Evolutionary conservation across 1,140 invertebrate genomes (phyloP).

Genomic region (Brachionus angularis): DNA sequence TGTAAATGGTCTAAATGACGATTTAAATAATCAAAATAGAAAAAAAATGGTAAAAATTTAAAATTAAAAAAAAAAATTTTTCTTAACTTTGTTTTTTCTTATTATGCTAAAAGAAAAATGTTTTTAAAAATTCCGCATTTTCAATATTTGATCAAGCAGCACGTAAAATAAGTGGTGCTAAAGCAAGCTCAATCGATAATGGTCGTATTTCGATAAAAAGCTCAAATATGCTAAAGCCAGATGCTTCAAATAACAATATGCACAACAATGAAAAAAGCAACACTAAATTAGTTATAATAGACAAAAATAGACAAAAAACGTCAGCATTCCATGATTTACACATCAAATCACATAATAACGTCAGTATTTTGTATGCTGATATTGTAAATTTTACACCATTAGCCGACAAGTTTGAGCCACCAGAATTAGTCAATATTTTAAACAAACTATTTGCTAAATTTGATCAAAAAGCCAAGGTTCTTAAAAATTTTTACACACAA

Average conservation of each 20-base stretch:
- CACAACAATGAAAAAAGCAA: neutral
- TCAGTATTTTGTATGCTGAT: constrained; percentile 86
- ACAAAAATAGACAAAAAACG: constrained; percentile 22
- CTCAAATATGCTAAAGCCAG: neutral
- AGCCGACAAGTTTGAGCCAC: constrained; percentile 65
- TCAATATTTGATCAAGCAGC: neutral
- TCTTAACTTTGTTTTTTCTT: neutral
- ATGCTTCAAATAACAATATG: neutral
- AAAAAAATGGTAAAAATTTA: constrained; percentile 36
- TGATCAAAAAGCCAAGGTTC: constrained; percentile 37
- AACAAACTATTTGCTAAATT: constrained; percentile 44
- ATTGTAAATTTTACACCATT: constrained; percentile 96
- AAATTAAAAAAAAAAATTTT: neutral
- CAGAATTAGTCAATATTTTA: constrained; percentile 42
- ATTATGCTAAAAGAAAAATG: neutral
- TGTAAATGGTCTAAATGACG: constrained; percentile 24
- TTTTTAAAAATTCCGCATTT: neutral
- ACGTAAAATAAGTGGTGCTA: neutral
- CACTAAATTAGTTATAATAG: constrained; percentile 5
- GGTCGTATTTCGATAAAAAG: neutral
- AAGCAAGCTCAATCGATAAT: neutral
- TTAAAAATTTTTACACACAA: no score
- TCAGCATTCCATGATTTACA: constrained; percentile 43
- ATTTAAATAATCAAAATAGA: neutral
- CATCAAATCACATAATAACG: constrained; percentile 42